Conservation (phyloP, 1,140 invertebrate genomes). For the Cryptotermes secundus region DNA sequence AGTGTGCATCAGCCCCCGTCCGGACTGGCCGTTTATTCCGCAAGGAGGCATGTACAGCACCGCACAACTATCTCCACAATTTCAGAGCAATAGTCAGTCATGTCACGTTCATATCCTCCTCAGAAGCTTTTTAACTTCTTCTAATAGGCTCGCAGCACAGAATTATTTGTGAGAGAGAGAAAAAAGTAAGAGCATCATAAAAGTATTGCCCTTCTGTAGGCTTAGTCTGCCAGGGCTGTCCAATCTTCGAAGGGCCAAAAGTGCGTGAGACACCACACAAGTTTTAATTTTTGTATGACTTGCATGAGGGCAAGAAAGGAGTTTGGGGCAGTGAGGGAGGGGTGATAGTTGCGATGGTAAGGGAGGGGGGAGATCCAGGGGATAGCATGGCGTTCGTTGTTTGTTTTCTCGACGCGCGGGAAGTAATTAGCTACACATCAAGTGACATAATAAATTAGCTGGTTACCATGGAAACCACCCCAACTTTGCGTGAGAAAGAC, state of each 20-base stretch:
- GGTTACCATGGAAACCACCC: not conserved
- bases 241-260: too few species aligned
- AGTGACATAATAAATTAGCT: slow-evolving; percentile 37
- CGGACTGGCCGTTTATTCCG: not conserved
- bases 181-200: not conserved
- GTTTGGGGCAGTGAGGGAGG: not conserved
- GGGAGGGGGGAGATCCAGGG: not conserved
- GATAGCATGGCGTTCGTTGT: slow-evolving; percentile 25
- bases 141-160: not conserved
- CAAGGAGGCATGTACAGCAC: not conserved
- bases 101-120: not conserved
- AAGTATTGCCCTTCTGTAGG: not conserved
- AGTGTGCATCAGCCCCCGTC: not conserved
- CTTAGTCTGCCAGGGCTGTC: not conserved
- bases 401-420: slow-evolving; percentile 33
- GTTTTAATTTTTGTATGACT: slow-evolving; percentile 3
- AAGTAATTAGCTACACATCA: slow-evolving; percentile 38
- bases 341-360: not conserved
- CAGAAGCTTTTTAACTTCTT: slow-evolving; percentile 25
- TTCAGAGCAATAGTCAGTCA: not conserved
- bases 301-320: not conserved
- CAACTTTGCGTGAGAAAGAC: slow-evolving; percentile 5
- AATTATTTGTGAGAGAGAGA: not conserved
- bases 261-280: not conserved
- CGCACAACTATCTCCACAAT: not conserved